A percentile compares a stretch with the other conserved stretches of the same genome.
These are phyloP conservation scores for Drosophila pseudoobscura DNA, from an alignment of 1,140 invertebrate species.

Conservation along the genomic window DNA sequence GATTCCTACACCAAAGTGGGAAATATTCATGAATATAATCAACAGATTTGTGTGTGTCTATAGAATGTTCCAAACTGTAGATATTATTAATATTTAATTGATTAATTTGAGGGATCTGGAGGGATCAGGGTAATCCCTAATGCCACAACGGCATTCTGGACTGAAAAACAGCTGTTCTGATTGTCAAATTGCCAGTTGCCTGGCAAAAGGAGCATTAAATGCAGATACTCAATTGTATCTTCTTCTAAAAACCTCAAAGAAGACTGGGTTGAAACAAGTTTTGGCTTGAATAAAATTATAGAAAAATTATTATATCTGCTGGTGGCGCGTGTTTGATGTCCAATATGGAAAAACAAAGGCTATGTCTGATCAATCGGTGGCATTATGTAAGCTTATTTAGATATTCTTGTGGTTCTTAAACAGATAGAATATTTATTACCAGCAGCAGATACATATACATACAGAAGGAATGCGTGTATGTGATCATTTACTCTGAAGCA, in stretches of 20 bases:
- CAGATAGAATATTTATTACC: constrained; percentile 48
- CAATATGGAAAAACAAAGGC: constrained; percentile 38
- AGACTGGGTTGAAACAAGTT: constrained; percentile 13
- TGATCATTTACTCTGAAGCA: constrained; percentile 79
- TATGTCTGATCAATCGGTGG: neutral
- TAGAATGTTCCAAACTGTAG: too few relatives aligned
- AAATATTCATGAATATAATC: constrained; percentile 1
- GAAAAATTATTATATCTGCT: constrained; percentile 25
- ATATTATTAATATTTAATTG: too few relatives aligned
- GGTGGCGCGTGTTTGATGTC: constrained; percentile 31
- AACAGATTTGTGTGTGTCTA: too few relatives aligned
- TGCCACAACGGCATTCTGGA: too few relatives aligned
- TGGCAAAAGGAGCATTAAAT: too few relatives aligned
- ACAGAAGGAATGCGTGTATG: constrained; percentile 49
- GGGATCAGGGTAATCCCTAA: too few relatives aligned
- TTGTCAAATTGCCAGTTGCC: too few relatives aligned
- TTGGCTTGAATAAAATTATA: constrained; percentile 32
- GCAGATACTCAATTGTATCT: neutral
- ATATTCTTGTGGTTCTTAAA: constrained; percentile 44
- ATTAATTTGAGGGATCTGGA: too few relatives aligned
- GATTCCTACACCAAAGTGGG: neutral
- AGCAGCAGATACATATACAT: constrained; percentile 55
- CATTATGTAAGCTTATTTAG: constrained; percentile 49
- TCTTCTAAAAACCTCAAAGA: neutral
- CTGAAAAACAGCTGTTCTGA: too few relatives aligned